Percentiles rank a stretch among this genome's conserved stretches.
These are phyloP conservation scores for Brachionus asplanchnoidis DNA, from an alignment of 1,140 invertebrate species.

Conservation along the genomic window DNA sequence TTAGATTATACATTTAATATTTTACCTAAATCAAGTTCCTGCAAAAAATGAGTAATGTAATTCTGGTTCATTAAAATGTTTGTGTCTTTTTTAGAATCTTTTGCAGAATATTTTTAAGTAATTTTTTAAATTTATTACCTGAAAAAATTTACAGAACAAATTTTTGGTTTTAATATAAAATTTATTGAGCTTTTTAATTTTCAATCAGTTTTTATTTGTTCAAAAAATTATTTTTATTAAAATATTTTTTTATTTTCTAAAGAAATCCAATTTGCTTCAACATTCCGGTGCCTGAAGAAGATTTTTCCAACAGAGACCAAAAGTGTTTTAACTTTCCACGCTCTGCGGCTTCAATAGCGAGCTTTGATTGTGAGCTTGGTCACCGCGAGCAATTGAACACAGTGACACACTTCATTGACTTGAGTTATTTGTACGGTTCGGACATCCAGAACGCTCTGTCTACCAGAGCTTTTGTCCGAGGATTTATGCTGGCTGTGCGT, in stretches of 20 bases:
- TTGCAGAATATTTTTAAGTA: too few relatives aligned
- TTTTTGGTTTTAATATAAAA: background rate
- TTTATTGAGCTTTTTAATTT: too few relatives aligned
- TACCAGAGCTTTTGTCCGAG: background rate
- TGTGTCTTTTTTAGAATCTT: too few relatives aligned
- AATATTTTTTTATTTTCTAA: background rate
- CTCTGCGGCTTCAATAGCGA: background rate
- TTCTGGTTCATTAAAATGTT: too few relatives aligned
- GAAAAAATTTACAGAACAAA: too few relatives aligned
- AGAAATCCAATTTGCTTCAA: conserved; percentile 13
- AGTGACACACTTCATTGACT: conserved; percentile 1
- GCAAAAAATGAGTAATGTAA: too few relatives aligned
- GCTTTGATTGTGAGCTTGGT: conserved; percentile 31
- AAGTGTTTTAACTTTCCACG: conserved; percentile 29
- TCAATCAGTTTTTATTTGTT: too few relatives aligned
- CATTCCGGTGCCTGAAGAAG: background rate
- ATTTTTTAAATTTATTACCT: too few relatives aligned
- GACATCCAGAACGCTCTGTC: background rate
- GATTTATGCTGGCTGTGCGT: background rate
- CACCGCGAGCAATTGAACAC: conserved; percentile 8
- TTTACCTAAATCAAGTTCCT: too few relatives aligned
- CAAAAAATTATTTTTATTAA: background rate
- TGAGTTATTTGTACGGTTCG: conserved; percentile 52
- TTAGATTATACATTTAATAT: too few relatives aligned
- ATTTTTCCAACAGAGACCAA: background rate